phyloP scores from a whole-genome alignment of 2,888 invertebrate species.

The Nudaria mundana region DNA sequence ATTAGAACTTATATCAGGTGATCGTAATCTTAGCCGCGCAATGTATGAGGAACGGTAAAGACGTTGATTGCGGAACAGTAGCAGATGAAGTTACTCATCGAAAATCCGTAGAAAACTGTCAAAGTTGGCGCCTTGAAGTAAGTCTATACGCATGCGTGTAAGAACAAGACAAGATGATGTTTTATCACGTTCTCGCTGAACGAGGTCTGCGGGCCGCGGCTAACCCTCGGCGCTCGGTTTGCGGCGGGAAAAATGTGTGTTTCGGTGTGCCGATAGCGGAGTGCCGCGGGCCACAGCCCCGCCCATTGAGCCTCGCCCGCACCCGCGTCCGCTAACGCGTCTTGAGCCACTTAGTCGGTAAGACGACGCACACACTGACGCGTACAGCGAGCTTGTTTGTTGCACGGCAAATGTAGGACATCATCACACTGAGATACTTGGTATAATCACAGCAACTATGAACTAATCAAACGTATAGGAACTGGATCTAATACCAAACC shows the following conservation, averaged over 20 bases:
- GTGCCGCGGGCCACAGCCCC: conserved; percentile 70
- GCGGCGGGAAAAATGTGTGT: conserved; percentile 82
- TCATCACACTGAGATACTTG: not conserved
- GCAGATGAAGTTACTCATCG: conserved; percentile 31
- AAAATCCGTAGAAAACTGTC: conserved; percentile 53
- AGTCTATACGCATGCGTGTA: conserved; percentile 57
- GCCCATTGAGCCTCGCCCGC: conserved; percentile 49
- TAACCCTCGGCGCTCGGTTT: conserved; percentile 82
- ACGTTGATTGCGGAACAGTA: too few species aligned
- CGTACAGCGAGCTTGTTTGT: conserved; percentile 8
- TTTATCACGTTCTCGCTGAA: conserved; percentile 58
- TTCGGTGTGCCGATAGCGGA: conserved; percentile 81
- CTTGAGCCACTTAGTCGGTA: conserved; percentile 80
- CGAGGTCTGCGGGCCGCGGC: conserved; percentile 80
- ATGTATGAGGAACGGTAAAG: too few species aligned
- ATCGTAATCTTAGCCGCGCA: too few species aligned
- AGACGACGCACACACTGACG: conserved; percentile 69
- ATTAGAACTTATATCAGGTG: too few species aligned
- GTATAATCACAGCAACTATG: not conserved
- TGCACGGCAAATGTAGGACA: not conserved
- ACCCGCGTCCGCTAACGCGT: conserved; percentile 75
- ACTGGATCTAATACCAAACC: too few species aligned
- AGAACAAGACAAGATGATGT: conserved; percentile 38
- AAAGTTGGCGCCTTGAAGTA: conserved; percentile 57
- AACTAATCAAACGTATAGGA: too few species aligned